These are phyloP conservation scores for Callithrix jacchus DNA, from an alignment of 2,113 vertebrate genomes.

Conservation along the genomic window DNA sequence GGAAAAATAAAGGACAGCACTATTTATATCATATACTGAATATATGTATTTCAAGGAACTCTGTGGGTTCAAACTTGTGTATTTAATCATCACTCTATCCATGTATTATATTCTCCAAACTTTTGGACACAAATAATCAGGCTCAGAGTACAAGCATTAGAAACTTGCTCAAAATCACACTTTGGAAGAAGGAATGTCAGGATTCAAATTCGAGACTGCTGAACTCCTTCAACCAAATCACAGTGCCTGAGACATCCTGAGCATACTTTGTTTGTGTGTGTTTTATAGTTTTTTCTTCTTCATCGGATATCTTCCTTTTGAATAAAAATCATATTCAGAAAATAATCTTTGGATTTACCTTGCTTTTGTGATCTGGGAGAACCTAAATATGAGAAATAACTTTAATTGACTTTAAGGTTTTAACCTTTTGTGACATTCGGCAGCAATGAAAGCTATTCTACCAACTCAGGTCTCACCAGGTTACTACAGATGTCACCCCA, in stretches of 20 bases:
- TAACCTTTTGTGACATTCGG: neutral
- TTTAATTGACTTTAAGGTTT: neutral
- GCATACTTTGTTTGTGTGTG: neutral
- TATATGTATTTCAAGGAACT: no score
- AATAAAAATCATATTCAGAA: neutral
- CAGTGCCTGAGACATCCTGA: neutral
- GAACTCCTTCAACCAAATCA: neutral
- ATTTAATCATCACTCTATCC: neutral
- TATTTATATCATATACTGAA: neutral
- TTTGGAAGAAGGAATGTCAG: neutral
- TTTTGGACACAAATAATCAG: neutral
- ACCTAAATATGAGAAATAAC: neutral
- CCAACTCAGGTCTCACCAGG: neutral
- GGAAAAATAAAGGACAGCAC: neutral
- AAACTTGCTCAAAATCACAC: neutral
- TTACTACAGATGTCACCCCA: neutral
- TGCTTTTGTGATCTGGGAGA: neutral
- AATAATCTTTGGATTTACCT: neutral
- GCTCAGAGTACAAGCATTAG: neutral
- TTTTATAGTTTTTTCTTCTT: neutral
- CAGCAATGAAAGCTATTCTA: neutral
- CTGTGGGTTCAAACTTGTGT: neutral
- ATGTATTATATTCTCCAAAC: neutral
- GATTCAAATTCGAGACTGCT: neutral
- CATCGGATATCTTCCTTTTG: neutral